A percentile compares a stretch with the other conserved stretches of the same genome.
These are phyloP conservation scores for Eupithecia inturbata DNA, from an alignment of 2,888 invertebrate species.

Conservation along the genomic window DNA sequence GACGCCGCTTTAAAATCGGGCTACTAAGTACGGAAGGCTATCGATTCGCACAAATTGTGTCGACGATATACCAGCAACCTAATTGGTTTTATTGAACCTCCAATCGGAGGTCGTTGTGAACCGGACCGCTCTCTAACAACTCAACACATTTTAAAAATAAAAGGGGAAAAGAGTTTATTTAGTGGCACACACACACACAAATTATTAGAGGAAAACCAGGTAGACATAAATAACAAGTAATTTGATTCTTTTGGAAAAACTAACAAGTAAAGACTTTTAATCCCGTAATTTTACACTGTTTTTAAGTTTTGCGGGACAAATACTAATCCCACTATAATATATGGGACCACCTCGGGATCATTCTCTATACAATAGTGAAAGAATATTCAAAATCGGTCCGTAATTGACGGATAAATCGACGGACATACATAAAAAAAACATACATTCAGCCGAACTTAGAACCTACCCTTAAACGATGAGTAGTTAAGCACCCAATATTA, in stretches of 20 bases:
- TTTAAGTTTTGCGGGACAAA: too few relatives aligned
- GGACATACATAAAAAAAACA: too few relatives aligned
- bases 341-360: too few relatives aligned
- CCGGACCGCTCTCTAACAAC: background rate
- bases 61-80: conserved; percentile 10
- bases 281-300: too few relatives aligned
- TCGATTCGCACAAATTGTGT: conserved; percentile 7
- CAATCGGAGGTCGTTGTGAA: background rate
- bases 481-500: background rate
- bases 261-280: too few relatives aligned
- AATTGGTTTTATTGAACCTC: conserved; percentile 16
- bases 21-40: background rate
- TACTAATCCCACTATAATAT: too few relatives aligned
- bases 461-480: too few relatives aligned
- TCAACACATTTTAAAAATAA: background rate
- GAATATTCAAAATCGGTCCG: too few relatives aligned
- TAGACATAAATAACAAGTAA: background rate
- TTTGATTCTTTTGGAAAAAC: too few relatives aligned
- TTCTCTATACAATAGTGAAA: too few relatives aligned
- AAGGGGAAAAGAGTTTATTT: background rate
- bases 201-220: background rate
- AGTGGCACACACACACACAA: background rate
- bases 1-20: background rate
- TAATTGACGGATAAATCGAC: too few relatives aligned
- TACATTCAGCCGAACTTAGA: too few relatives aligned